Conservation (phyloP, 2,797 vertebrate genomes). For the Gambusia yucatana region DNA sequence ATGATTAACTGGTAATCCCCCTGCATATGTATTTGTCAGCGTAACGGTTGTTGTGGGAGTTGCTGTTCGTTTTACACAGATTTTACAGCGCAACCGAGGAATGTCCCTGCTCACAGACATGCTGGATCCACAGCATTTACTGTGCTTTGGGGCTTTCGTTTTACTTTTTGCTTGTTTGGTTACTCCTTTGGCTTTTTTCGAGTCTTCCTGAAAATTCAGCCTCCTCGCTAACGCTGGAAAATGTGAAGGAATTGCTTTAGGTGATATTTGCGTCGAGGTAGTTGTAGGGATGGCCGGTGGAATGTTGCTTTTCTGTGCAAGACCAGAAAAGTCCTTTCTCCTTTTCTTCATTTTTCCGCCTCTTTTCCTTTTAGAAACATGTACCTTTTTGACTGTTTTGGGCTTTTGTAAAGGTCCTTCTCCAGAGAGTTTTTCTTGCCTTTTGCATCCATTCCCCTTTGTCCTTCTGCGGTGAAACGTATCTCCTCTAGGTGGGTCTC, state of each 20-base stretch:
- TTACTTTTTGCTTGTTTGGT: conserved; percentile 10
- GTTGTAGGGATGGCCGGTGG: not conserved
- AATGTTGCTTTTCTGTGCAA: conserved; percentile 9
- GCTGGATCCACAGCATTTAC: conserved; percentile 32
- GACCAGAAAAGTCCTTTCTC: conserved; percentile 2
- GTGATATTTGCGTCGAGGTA: conserved; percentile 4
- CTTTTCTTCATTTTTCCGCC: conserved; percentile 27
- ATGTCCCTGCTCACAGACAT: conserved; percentile 19
- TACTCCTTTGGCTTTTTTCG: not conserved
- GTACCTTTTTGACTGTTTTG: not conserved
- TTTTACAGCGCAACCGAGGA: conserved; percentile 37
- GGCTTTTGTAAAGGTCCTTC: conserved; percentile 16
- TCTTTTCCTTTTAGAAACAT: conserved; percentile 28
- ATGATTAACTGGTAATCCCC: not conserved
- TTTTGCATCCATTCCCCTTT: conserved; percentile 51
- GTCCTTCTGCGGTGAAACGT: conserved; percentile 32
- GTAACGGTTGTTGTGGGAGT: conserved; percentile 5
- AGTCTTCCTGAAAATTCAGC: not conserved
- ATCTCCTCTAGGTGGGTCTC: conserved; percentile 49
- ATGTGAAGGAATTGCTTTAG: conserved; percentile 20
- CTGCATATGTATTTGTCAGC: conserved; percentile 3
- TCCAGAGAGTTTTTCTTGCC: conserved; percentile 9
- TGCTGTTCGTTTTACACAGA: conserved; percentile 14
- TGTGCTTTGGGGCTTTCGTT: conserved; percentile 22
- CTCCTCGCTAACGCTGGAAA: conserved; percentile 14